Evolutionary conservation across 2,888 invertebrate genomes (phyloP).

Genomic region (Drosophila buzzatii): DNA sequence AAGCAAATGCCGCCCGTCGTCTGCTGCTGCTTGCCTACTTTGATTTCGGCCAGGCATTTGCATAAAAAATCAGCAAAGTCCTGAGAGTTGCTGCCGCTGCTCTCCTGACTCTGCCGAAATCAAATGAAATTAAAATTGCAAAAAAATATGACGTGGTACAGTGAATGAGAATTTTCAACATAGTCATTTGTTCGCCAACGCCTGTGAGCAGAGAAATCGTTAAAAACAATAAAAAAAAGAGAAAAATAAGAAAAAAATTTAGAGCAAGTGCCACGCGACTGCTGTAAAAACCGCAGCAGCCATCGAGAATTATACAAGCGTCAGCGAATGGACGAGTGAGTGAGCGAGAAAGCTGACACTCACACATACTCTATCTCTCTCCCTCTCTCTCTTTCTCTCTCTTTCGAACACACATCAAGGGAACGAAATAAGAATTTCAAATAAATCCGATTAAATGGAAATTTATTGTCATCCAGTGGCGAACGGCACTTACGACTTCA

Average conservation of each 20-base stretch:
- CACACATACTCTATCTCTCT: constrained; percentile 17
- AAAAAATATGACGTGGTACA: constrained; percentile 57
- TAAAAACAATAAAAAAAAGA: constrained; percentile 56
- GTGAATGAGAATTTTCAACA: constrained; percentile 62
- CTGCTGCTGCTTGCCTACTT: constrained; percentile 20
- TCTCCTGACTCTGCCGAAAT: constrained; percentile 45
- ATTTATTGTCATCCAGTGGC: constrained; percentile 82
- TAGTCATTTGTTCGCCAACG: constrained; percentile 49
- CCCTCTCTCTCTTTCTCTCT: not conserved
- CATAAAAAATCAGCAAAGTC: constrained; percentile 52
- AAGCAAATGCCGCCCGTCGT: constrained; percentile 31
- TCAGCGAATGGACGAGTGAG: constrained; percentile 3
- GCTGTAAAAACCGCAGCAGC: constrained; percentile 63
- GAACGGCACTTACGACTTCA: constrained; percentile 81
- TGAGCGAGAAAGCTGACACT: constrained; percentile 32
- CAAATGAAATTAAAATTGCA: constrained; percentile 66
- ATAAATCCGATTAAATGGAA: constrained; percentile 83
- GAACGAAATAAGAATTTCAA: constrained; percentile 80
- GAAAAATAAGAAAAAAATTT: constrained; percentile 27
- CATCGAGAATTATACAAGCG: constrained; percentile 32
- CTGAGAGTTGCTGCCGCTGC: constrained; percentile 9
- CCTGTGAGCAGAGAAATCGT: constrained; percentile 55
- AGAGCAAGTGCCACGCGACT: constrained; percentile 65
- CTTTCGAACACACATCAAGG: constrained; percentile 3
- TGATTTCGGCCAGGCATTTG: constrained; percentile 31